Conservation (phyloP, 2,888 invertebrate genomes). For the Chaitophorus viminalis region DNA sequence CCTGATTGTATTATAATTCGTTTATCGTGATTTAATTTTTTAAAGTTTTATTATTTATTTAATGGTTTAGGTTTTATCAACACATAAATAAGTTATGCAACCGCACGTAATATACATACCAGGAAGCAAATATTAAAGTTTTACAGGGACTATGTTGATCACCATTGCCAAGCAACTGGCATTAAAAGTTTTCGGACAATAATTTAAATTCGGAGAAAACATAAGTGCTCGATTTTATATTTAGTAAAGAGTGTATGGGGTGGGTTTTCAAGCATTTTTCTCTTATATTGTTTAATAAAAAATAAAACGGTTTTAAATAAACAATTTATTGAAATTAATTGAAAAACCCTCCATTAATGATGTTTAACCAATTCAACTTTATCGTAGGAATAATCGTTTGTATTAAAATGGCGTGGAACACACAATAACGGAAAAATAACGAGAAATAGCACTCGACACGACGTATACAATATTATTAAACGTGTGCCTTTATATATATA, state of each 20-base stretch:
- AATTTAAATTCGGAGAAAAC: not conserved
- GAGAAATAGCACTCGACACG: not conserved
- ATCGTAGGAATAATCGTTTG: not conserved
- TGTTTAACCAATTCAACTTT: not conserved
- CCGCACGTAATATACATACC: not conserved
- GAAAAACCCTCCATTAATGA: too few species aligned
- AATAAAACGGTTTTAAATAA: not conserved
- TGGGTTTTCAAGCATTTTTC: not conserved
- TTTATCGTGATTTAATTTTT: too few species aligned
- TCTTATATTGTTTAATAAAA: not conserved
- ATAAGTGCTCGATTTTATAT: not conserved
- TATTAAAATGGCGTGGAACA: not conserved
- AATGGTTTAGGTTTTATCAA: too few species aligned
- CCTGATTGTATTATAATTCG: too few species aligned
- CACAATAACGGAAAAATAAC: not conserved
- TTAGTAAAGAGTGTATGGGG: not conserved
- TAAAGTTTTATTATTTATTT: too few species aligned
- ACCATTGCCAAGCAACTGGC: not conserved
- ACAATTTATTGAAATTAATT: too few species aligned
- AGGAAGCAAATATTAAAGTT: slow-evolving; percentile 7
- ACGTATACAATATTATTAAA: not conserved
- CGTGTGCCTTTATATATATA: not conserved
- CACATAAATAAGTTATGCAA: not conserved
- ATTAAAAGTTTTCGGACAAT: not conserved
- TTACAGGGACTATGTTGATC: not conserved